phyloP scores from a whole-genome alignment of 2,888 invertebrate species.

The Morpho achilles region DNA sequence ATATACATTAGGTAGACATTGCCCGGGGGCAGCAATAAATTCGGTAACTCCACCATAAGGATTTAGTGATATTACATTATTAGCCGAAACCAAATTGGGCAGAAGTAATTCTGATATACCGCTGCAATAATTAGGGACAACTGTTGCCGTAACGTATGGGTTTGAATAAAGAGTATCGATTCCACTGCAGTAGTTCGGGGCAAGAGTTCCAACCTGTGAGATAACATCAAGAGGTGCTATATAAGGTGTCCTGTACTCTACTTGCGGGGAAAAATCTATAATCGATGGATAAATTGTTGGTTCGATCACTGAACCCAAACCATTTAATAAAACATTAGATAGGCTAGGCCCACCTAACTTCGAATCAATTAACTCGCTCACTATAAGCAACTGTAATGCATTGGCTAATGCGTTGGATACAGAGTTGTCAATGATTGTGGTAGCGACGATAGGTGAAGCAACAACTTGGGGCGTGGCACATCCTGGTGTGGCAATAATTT shows the following conservation, averaged over 20 bases:
- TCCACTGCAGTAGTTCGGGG: constrained; percentile 1
- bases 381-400: constrained; percentile 51
- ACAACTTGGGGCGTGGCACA: constrained; percentile 28
- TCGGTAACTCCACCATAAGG: too few species aligned
- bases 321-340: constrained; percentile 3
- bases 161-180: neutral
- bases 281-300: neutral
- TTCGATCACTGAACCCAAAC: constrained; percentile 5
- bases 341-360: constrained; percentile 20
- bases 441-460: constrained; percentile 32
- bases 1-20: too few species aligned
- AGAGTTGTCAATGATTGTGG: constrained; percentile 50
- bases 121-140: constrained; percentile 3
- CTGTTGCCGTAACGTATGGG: constrained; percentile 4
- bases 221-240: neutral
- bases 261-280: neutral
- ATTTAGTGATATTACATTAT: too few species aligned
- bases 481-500: constrained; percentile 17
- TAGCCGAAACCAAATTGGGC: too few species aligned
- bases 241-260: neutral
- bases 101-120: neutral
- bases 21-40: too few species aligned
- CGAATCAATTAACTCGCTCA: constrained; percentile 48
- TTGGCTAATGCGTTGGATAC: constrained; percentile 53
- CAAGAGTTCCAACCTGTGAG: neutral